Base-by-base conservation (phyloP, 2,797 vertebrate genomes). In the Phrynocephalus forsythii region DNA sequence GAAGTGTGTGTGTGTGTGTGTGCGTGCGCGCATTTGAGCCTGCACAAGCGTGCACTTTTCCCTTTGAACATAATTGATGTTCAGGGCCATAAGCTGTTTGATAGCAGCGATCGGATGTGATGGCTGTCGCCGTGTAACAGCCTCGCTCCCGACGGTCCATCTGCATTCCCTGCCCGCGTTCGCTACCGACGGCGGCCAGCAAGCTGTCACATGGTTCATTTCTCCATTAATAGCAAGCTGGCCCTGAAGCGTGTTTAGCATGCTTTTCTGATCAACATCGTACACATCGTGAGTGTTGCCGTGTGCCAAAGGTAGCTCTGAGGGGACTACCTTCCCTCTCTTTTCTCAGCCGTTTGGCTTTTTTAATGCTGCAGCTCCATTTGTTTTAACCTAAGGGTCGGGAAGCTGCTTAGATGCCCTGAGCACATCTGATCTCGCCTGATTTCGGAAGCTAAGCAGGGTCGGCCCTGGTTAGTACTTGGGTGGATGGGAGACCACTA, bases 71-170 rank as follows among this genome's bases (percentile, higher is more conserved):
- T 90, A 88, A 94, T 94, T 91, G 90, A 84, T 87, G 20, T 92
- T 95, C 88, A 60, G 91, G 88, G 20, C 91, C 80, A 2, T 93
- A 92, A 95, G 89, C 86, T 84, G 87, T 96, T 94, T 94, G 91
- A 93, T 93, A 92, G 93, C 79, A 92, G 87, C 84, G 89, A 91
- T 94, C 93, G 92, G 87, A 92, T 93, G 93, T 94, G 52, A 52
- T 52, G 52, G 52, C 52, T 52, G 86, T 92, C 79, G 50, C 92
- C 92, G 84, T 93, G 85, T 92, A 91, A 94, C 93, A 86, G 8
- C 4, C 82, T 91, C 71, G 68, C 86, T 92, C 91, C 93, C 91
- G 90, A 91, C 90, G 93, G 69, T n/a, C 94, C 91, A 93, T 94
- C 91, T 94, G 92, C 91, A 92, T 92, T 89, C 83, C 89, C 38